These are phyloP conservation scores for Taxidea taxus DNA, from an alignment of 2,113 vertebrate genomes.

Conservation along the genomic window DNA sequence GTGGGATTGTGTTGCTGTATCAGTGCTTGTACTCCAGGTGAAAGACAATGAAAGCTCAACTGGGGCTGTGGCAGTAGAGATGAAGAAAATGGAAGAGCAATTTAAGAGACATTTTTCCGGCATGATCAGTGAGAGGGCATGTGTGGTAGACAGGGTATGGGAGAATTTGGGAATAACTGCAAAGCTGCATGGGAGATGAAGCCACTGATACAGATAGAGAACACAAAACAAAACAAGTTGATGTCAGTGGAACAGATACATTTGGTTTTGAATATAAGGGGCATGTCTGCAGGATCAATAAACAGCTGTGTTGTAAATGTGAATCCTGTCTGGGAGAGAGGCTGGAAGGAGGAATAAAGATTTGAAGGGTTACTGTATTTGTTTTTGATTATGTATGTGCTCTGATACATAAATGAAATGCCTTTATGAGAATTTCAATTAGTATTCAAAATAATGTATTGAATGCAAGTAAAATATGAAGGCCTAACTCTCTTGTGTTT, in stretches of 20 bases:
- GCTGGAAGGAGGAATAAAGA: neutral
- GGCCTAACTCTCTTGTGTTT: neutral
- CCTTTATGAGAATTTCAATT: neutral
- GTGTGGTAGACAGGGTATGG: neutral
- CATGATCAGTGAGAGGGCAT: neutral
- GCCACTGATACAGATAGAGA: neutral
- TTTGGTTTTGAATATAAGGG: neutral
- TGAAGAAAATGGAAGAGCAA: neutral
- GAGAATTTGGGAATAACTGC: neutral
- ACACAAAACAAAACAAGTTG: neutral
- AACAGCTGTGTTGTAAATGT: neutral
- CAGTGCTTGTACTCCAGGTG: neutral
- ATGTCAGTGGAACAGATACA: neutral
- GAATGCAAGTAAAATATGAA: neutral
- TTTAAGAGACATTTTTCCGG: neutral
- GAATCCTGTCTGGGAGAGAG: neutral
- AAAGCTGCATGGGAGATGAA: neutral
- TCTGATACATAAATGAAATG: neutral
- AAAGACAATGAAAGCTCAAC: neutral
- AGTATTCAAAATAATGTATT: neutral
- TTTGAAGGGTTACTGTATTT: neutral
- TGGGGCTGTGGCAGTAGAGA: no score
- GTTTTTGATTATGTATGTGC: neutral
- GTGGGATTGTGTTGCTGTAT: accelerated
- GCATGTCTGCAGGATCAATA: neutral